Base-by-base conservation (phyloP, 1,140 invertebrate genomes). In the Propsilocerus akamusi region DNA sequence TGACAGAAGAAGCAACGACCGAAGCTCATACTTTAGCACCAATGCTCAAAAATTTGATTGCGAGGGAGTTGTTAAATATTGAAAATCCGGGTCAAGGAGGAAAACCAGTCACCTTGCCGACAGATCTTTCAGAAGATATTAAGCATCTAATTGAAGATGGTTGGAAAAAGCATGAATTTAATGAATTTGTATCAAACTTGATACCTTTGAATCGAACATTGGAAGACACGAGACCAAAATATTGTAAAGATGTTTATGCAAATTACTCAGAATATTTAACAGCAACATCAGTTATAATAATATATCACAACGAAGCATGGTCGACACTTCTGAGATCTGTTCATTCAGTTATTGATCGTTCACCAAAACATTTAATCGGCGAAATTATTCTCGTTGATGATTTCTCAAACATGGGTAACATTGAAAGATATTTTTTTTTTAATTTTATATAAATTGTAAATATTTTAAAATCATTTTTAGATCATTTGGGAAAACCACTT, bases 161-260 rank as follows among this genome's bases (percentile, higher is more conserved):
- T 12, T 99, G 93, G 90, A 72, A 83, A 60, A 91, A 94, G 59
- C 98, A 99, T 68, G 95, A 94, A 6, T 98, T 98, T 68, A 99
- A 99, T 75, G 92, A 98, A 67, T 99, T 97, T 64, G 88, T 80
- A 52, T 96, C 92, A 62, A 94, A 99, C 70, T 74, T 96, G 66
- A 97, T 99, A 61, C 97, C 93, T 12, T 76, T 99, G 32, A 86
- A 94, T 60, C 74, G 96, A 54, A 78, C 34, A 17, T 17, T 41
- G 8, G 22, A 41, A 17, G 34, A 41, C 11, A 4, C 3, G 10
- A 20, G 34, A 41, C 17, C 17, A 7, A 20, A 41, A 17, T 14
- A 41, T 17, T 41, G 34, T 20, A 41, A 41, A 17, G n/a, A n/a
- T n/a, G n/a, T n/a, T n/a, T 20, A 41, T 41, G 14, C 14, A 1